Conservation (phyloP, 2,888 invertebrate genomes). For the Parnassius apollo region DNA sequence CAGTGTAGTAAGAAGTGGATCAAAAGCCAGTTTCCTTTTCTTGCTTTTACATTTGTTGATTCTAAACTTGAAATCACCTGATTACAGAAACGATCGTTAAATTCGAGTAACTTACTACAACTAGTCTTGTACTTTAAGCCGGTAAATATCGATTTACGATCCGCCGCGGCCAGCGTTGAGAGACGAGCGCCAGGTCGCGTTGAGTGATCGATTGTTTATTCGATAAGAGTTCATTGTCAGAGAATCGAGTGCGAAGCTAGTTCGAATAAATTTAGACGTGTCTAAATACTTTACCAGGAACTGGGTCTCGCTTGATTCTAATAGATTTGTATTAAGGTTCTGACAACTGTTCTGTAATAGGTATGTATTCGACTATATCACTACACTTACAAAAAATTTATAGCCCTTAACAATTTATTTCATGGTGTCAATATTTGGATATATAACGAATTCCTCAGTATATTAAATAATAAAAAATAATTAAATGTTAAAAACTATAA, state of each 20-base stretch:
- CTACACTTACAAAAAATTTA: background rate
- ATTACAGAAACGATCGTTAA: conserved; percentile 63
- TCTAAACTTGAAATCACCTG: conserved; percentile 34
- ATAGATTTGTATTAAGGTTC: conserved; percentile 37
- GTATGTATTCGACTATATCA: conserved; percentile 6
- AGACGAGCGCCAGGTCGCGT: conserved; percentile 67
- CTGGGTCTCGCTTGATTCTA: conserved; percentile 42
- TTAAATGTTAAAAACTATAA: too few relatives aligned
- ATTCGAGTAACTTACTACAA: conserved; percentile 57
- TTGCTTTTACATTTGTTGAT: conserved; percentile 35
- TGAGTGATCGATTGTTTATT: conserved; percentile 74
- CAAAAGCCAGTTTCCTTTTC: conserved; percentile 2
- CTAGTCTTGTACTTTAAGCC: conserved; percentile 57
- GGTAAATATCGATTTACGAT: conserved; percentile 70
- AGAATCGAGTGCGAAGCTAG: conserved; percentile 66
- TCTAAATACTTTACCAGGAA: conserved; percentile 59
- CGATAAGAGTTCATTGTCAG: conserved; percentile 77
- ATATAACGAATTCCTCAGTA: too few relatives aligned
- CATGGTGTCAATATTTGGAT: too few relatives aligned
- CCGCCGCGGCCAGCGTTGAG: conserved; percentile 61
- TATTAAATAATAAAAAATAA: too few relatives aligned
- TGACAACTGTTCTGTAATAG: conserved; percentile 34
- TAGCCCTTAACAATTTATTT: too few relatives aligned
- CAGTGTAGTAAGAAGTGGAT: too few relatives aligned
- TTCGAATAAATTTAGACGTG: conserved; percentile 68